Conservation (phyloP, 2,113 vertebrate species). For the Myodes glareolus region DNA sequence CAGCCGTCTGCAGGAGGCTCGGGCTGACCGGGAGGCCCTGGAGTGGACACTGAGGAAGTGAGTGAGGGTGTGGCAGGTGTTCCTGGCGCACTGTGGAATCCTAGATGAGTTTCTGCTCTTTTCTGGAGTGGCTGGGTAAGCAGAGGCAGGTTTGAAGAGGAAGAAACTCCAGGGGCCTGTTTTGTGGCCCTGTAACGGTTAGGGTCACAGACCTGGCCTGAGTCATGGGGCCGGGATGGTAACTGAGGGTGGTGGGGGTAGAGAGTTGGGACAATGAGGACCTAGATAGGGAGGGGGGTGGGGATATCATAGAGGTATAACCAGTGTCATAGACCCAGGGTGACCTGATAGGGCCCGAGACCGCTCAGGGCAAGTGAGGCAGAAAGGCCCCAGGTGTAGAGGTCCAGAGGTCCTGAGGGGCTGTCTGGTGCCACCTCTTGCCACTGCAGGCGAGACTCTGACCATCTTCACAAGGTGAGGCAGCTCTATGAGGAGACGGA, state of each 20-base stretch:
- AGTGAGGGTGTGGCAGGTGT: slow-evolving; percentile 4
- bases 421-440: rapidly evolving
- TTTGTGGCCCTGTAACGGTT: not conserved
- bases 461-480: slow-evolving; percentile 84
- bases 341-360: not conserved
- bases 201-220: not conserved
- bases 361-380: rapidly evolving
- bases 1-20: slow-evolving; percentile 81
- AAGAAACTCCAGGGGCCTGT: too few species aligned
- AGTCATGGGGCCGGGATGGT: not conserved
- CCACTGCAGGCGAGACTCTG: slow-evolving; percentile 79
- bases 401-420: not conserved
- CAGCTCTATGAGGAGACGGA: slow-evolving; percentile 86
- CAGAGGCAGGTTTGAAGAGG: not conserved
- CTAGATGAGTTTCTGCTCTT: not conserved
- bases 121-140: not conserved
- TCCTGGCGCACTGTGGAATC: not conserved
- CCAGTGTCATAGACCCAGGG: not conserved
- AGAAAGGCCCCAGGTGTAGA: not conserved
- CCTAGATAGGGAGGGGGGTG: not conserved
- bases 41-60: slow-evolving; percentile 85
- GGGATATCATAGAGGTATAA: not conserved
- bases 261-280: rapidly evolving
- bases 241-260: rapidly evolving
- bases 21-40: slow-evolving; percentile 79